Percentiles rank a stretch among this genome's conserved stretches.
Evolutionary conservation across 2,888 invertebrate species (phyloP).

Genomic region (Hirtodrosophila trivittata): DNA sequence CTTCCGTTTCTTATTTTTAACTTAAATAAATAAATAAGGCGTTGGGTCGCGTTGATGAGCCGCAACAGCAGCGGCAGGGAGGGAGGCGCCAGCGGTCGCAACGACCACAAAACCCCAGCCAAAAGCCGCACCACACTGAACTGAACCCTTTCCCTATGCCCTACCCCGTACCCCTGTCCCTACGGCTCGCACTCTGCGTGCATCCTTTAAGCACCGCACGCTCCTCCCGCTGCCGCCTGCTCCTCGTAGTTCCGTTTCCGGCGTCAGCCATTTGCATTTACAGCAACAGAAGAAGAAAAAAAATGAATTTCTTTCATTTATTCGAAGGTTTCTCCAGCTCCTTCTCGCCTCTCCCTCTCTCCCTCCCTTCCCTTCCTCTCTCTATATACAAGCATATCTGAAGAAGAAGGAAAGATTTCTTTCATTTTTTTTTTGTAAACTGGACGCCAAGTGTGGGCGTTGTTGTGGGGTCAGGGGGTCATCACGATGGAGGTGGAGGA

Average conservation of each 20-base stretch:
- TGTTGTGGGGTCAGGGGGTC: background rate
- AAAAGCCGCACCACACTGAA: slow-evolving; percentile 18
- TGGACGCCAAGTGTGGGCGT: slow-evolving; percentile 42
- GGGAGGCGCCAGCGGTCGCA: slow-evolving; percentile 30
- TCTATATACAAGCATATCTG: slow-evolving; percentile 38
- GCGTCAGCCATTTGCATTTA: slow-evolving; percentile 76
- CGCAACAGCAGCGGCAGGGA: slow-evolving; percentile 36
- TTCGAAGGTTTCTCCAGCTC: slow-evolving; percentile 52
- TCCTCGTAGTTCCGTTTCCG: slow-evolving; percentile 71
- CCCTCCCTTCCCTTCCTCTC: background rate
- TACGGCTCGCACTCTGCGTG: slow-evolving; percentile 16
- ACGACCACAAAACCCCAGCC: slow-evolving; percentile 50
- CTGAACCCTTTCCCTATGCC: slow-evolving; percentile 25
- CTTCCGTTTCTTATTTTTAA: slow-evolving; percentile 47
- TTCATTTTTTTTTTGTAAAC: slow-evolving; percentile 45
- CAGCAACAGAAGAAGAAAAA: slow-evolving; percentile 33
- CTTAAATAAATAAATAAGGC: slow-evolving; percentile 74
- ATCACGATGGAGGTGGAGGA: background rate
- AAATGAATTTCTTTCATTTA: slow-evolving; percentile 70
- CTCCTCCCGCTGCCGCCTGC: slow-evolving; percentile 18
- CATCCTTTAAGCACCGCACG: slow-evolving; percentile 53
- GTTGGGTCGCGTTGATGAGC: slow-evolving; percentile 63
- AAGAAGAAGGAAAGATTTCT: slow-evolving; percentile 74
- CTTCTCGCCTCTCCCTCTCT: background rate
- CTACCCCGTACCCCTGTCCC: slow-evolving; percentile 31